Conservation (phyloP, 2,113 vertebrate genomes). For the Urocynchramus pylzowi region DNA sequence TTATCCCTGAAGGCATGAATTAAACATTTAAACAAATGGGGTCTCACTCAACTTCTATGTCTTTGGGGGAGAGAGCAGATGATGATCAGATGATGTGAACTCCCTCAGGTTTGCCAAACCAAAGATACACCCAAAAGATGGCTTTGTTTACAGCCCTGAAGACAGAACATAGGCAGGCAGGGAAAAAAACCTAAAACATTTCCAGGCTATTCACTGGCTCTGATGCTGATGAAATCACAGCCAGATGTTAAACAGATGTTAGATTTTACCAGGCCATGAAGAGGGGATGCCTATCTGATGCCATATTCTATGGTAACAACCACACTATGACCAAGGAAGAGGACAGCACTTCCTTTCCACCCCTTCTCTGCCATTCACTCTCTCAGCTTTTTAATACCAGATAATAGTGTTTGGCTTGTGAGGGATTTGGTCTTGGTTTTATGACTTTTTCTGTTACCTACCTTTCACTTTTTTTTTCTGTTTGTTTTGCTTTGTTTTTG, state of each 20-base stretch:
- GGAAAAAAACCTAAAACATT: background rate
- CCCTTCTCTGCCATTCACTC: background rate
- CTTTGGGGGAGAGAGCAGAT: background rate
- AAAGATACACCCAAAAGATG: background rate
- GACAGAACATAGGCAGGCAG: background rate
- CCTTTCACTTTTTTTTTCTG: background rate
- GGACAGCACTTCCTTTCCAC: background rate
- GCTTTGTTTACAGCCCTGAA: background rate
- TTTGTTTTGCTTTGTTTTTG: background rate
- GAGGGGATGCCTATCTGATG: background rate
- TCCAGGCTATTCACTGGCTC: background rate
- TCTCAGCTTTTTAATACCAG: background rate
- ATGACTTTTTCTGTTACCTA: background rate
- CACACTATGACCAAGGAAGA: background rate
- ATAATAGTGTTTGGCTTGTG: rapidly evolving
- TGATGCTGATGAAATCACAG: background rate
- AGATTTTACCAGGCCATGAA: background rate
- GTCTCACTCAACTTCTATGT: background rate
- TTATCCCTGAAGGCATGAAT: conserved; percentile 11
- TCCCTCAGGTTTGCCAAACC: background rate
- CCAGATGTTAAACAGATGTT: conserved; percentile 40
- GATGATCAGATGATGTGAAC: background rate
- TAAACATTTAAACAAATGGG: background rate
- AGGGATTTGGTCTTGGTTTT: background rate
- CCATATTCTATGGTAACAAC: background rate